A percentile compares a stretch with the other conserved stretches of the same genome.
Evolutionary conservation across 2,113 vertebrate species (phyloP).

Genomic region (Oncorhynchus nerka): DNA sequence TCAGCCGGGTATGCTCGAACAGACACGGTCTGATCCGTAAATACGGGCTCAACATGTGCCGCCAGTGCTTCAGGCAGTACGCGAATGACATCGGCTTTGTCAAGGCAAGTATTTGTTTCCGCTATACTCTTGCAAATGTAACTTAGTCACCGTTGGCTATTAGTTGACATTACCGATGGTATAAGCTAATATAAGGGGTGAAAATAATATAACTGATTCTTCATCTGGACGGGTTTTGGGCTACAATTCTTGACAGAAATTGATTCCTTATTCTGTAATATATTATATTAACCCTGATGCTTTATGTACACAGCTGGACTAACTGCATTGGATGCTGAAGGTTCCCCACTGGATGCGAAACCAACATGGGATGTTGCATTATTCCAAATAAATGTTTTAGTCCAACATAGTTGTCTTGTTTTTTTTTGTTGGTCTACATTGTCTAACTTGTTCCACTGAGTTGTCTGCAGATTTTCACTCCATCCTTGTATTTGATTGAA

Average conservation of each 20-base stretch:
- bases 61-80: slow-evolving; percentile 99
- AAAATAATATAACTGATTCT: too few species aligned
- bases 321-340: slow-evolving; percentile 23
- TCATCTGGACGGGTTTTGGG: too few species aligned
- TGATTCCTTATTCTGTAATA: not conserved
- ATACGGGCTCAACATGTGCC: slow-evolving; percentile 97
- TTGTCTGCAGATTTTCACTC: too few species aligned
- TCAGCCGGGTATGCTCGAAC: slow-evolving; percentile 95
- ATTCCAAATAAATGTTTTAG: slow-evolving; percentile 56
- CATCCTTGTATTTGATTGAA: too few species aligned
- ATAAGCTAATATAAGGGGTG: too few species aligned
- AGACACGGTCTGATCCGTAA: slow-evolving; percentile 96
- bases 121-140: not conserved
- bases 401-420: slow-evolving; percentile 6
- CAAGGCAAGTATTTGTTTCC: slow-evolving; percentile 72
- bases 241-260: too few species aligned
- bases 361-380: slow-evolving; percentile 35
- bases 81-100: slow-evolving; percentile 96
- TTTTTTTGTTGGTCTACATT: too few species aligned
- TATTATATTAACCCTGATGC: not conserved
- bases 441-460: too few species aligned
- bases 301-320: slow-evolving; percentile 59
- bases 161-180: too few species aligned
- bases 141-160: too few species aligned
- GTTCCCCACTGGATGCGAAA: not conserved